Conservation (phyloP, 2,113 vertebrate genomes). For the Colaptes auratus region DNA sequence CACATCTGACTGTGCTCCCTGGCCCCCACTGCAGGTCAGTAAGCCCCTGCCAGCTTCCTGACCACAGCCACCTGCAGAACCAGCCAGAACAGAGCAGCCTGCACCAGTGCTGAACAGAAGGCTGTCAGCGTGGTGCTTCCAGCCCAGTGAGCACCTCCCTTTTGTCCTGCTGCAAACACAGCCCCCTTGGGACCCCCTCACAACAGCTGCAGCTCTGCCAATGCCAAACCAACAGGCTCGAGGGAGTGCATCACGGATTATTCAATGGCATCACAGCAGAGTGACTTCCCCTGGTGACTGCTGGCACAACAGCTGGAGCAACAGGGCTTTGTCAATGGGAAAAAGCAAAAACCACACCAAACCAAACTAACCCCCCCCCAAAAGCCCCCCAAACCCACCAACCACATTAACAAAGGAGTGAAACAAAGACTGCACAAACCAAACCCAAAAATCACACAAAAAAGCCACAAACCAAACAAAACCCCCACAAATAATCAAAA, state of each 20-base stretch:
- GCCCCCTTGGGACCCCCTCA: not conserved
- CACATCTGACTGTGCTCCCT: not conserved
- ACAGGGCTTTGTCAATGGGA: not conserved
- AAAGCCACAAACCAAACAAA: no score
- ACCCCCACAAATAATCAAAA: no score
- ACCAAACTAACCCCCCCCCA: not conserved
- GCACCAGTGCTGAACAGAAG: accelerated
- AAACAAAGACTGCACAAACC: no score
- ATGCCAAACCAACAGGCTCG: not conserved
- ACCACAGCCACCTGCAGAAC: not conserved
- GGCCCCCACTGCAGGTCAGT: accelerated
- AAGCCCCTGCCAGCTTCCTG: not conserved
- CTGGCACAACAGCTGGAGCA: not conserved
- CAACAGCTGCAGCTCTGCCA: not conserved
- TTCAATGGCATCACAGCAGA: not conserved
- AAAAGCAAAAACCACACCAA: not conserved
- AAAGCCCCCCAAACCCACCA: no score
- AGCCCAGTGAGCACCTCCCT: not conserved
- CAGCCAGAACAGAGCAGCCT: not conserved
- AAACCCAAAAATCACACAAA: no score
- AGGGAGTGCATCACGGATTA: not conserved
- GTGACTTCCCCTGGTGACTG: not conserved
- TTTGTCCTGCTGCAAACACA: not conserved
- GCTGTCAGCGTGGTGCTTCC: accelerated
- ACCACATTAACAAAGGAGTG: no score